Evolutionary conservation across 2,113 vertebrate genomes (phyloP), one percentile per base, ranked within the genome.

Genomic region (Tachysurus fulvidraco): DNA sequence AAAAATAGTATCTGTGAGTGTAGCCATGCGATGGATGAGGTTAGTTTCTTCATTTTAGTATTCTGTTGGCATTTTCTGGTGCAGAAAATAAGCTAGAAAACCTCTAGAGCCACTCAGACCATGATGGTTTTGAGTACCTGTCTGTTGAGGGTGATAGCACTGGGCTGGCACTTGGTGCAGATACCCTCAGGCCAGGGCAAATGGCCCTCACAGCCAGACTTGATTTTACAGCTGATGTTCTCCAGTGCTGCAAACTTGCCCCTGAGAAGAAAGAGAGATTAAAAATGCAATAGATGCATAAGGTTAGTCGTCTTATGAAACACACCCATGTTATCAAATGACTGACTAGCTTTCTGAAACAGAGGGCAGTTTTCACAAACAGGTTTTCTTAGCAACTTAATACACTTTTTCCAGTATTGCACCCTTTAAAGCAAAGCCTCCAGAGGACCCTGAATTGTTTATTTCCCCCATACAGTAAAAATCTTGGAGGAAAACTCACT

Each of bases 181-280:
- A 99, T 99, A 44, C 98, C 98, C 79, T 99, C 98, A 0, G 98
- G 98, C 98, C 98, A 99, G 0, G 98, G 98, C 46, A 96, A 96
- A 88, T 99, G 98, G 0, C 98, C 98, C 92, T 99, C 98, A 3
- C 98, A 99, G 23, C 98, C 98, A 0, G 97, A 98, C 90, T 99
- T 99, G 91, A 99, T 98, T 93, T 99, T 99, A 94, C 98, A 99
- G 92, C 98, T 99, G 95, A 99, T 98, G 94, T 99, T 99, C 93
- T 99, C 98, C 94, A 99, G 92, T 86, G 98, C 98, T 17, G 96
- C 97, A 92, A 99, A 99, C 60, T 99, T 99, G 64, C 98, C 98
- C 91, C 98, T 99, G 93, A 89, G 57, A 14, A 88, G 60, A 17
- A 76, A 81, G 21, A 41, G 16, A 36, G 23, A 6, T 69, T 28